Conservation (phyloP, 2,113 vertebrate genomes). For the Phrynocephalus versicolor region DNA sequence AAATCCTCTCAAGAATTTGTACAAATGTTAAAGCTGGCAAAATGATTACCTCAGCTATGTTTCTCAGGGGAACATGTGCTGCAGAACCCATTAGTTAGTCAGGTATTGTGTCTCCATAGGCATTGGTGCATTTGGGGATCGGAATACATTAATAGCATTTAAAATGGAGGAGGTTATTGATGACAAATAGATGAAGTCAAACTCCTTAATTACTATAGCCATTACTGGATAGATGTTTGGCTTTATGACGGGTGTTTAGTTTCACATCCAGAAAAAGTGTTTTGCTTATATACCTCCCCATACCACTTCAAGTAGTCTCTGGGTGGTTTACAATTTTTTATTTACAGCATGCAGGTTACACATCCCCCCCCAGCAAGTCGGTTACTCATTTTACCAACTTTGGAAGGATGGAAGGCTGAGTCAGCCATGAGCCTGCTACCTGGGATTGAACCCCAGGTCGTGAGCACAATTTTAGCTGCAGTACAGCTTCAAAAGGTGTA, state of each 20-base stretch:
- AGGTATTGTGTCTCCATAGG: background rate
- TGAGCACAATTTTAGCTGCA: too few relatives aligned
- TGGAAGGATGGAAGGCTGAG: too few relatives aligned
- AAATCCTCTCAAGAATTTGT: background rate
- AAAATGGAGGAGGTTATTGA: background rate
- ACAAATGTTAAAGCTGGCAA: background rate
- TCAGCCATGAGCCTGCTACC: too few relatives aligned
- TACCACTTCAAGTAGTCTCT: too few relatives aligned
- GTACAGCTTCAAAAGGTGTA: background rate
- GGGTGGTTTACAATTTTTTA: too few relatives aligned
- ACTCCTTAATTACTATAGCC: background rate
- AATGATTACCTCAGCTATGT: background rate
- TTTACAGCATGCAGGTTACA: too few relatives aligned
- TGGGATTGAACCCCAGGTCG: too few relatives aligned
- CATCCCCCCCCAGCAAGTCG: too few relatives aligned
- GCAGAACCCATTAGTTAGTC: background rate
- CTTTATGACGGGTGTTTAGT: background rate
- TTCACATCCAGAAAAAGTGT: too few relatives aligned
- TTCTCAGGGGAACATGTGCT: background rate
- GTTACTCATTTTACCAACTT: too few relatives aligned
- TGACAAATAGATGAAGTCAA: too few relatives aligned
- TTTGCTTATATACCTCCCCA: too few relatives aligned
- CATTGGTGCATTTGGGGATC: background rate
- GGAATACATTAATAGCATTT: background rate
- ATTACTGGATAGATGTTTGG: background rate